phyloP scores from a whole-genome alignment of 1,140 invertebrate species.

The Calephelis nemesis region DNA sequence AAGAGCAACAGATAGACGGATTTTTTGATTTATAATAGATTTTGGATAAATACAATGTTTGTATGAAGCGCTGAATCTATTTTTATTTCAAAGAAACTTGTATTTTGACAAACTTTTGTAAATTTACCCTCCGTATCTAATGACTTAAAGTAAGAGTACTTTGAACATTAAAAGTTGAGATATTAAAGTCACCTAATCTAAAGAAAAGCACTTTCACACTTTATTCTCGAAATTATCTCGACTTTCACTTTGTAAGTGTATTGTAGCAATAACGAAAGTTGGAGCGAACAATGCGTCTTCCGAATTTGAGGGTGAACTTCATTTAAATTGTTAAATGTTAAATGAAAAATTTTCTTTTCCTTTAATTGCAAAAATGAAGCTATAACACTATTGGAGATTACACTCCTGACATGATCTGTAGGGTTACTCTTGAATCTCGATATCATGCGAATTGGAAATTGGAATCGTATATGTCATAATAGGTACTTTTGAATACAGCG shows the following conservation, averaged over 20 bases:
- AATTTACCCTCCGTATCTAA: not conserved
- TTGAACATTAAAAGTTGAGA: constrained; percentile 9
- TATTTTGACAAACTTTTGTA: not conserved
- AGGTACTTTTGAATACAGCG: too few species aligned
- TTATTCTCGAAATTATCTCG: constrained; percentile 48
- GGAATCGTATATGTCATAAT: too few species aligned
- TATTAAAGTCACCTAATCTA: constrained; percentile 6
- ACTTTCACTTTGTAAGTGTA: constrained; percentile 49
- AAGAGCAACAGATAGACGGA: too few species aligned
- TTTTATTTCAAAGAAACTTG: too few species aligned
- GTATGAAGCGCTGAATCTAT: too few species aligned
- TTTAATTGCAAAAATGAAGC: not conserved
- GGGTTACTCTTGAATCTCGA: too few species aligned
- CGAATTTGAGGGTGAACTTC: constrained; percentile 7
- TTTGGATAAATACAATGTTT: too few species aligned
- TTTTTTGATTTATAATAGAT: too few species aligned
- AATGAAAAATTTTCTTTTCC: constrained; percentile 9
- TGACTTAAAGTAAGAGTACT: not conserved
- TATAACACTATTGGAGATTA: too few species aligned
- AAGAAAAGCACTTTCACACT: constrained; percentile 47
- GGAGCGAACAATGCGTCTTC: constrained; percentile 27
- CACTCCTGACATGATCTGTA: too few species aligned
- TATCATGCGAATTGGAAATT: too few species aligned
- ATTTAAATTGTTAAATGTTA: constrained; percentile 3
- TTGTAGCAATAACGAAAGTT: constrained; percentile 52